phyloP scores from a whole-genome alignment of 2,113 vertebrate genomes.

The Phodopus roborovskii region DNA sequence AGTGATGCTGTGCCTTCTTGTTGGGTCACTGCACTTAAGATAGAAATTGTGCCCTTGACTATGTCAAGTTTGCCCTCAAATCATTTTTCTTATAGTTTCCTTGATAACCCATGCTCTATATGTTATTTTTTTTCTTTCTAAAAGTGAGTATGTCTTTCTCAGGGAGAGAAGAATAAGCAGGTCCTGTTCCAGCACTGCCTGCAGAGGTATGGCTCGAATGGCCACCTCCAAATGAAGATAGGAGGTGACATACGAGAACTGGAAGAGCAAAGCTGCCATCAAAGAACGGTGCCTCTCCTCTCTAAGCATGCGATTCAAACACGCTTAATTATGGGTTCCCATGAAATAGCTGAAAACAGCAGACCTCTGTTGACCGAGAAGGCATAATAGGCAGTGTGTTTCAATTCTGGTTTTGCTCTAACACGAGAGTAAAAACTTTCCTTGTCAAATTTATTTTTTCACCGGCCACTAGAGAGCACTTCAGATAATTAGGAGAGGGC shows the following conservation, averaged over 20 bases:
- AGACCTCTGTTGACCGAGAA: not conserved
- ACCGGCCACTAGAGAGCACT: not conserved
- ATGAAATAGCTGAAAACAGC: slow-evolving; percentile 45
- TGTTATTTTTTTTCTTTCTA: slow-evolving; percentile 55
- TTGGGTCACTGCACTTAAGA: not conserved
- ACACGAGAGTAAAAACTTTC: not conserved
- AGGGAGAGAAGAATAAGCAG: slow-evolving; percentile 52
- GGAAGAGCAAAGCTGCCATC: slow-evolving; percentile 41
- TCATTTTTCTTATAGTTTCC: slow-evolving; percentile 28
- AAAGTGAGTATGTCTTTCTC: slow-evolving; percentile 25
- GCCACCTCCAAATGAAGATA: not conserved
- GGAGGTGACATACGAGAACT: not conserved
- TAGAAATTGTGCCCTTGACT: not conserved
- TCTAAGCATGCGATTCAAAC: slow-evolving; percentile 36
- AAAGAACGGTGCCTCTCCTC: not conserved
- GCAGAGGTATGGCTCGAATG: not conserved
- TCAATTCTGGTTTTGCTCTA: not conserved
- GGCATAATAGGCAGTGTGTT: not conserved
- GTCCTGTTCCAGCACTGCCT: slow-evolving; percentile 9
- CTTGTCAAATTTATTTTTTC: slow-evolving; percentile 13
- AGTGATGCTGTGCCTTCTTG: not conserved
- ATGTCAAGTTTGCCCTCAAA: not conserved
- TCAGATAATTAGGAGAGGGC: not conserved
- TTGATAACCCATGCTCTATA: not conserved
- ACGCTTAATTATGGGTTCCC: slow-evolving; percentile 8